Conservation (phyloP, 2,113 vertebrate species). For the Origma solitaria region DNA sequence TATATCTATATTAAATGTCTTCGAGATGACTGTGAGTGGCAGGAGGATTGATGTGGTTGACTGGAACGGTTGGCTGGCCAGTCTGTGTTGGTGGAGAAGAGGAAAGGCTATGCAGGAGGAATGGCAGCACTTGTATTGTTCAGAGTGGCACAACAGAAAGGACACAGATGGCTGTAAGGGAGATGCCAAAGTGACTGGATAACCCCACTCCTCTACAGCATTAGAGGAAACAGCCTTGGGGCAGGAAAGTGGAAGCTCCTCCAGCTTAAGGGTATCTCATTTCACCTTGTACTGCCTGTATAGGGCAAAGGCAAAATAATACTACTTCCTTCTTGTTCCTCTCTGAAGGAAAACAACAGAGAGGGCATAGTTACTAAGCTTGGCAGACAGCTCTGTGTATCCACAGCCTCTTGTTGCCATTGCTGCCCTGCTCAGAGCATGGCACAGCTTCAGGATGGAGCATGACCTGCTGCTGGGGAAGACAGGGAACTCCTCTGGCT, state of each 20-base stretch:
- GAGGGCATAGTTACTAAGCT: not conserved
- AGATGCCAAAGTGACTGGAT: not conserved
- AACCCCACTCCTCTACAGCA: not conserved
- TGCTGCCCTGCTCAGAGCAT: accelerated
- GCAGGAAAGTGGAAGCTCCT: not conserved
- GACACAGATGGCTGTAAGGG: not conserved
- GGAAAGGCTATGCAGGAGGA: not conserved
- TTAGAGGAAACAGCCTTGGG: not conserved
- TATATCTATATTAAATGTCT: not conserved
- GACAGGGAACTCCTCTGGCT: not conserved
- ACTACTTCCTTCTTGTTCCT: not conserved
- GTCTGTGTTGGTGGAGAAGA: not conserved
- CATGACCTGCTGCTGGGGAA: not conserved
- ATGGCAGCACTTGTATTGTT: not conserved
- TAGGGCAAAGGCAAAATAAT: not conserved
- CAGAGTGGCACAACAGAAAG: not conserved
- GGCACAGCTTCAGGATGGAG: not conserved
- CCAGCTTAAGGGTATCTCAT: not conserved
- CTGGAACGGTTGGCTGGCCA: not conserved
- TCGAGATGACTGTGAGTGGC: not conserved
- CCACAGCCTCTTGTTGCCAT: not conserved
- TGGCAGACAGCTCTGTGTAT: not conserved
- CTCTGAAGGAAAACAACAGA: not conserved
- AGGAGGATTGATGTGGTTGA: not conserved
- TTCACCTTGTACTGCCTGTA: not conserved